A percentile compares a stretch with the other conserved stretches of the same genome.
Evolutionary conservation across 2,888 invertebrate genomes (phyloP).

Genomic region (Spisula subtruncata): DNA sequence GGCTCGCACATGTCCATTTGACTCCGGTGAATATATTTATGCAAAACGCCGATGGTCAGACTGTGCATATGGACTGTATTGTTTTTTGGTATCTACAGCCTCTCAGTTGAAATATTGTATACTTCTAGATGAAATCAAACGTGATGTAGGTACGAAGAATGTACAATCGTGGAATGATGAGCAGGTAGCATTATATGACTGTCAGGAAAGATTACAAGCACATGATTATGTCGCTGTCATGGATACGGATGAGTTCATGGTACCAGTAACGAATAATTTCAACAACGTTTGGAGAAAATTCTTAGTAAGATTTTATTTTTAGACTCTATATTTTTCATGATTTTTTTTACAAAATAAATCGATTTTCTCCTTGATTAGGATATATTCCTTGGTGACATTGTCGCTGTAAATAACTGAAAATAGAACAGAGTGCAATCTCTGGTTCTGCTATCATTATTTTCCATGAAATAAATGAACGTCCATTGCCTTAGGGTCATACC

Average conservation of each 20-base stretch:
- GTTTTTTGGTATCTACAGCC: too few relatives aligned
- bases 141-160: conserved; percentile 37
- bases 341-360: too few relatives aligned
- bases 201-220: conserved; percentile 23
- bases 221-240: conserved; percentile 39
- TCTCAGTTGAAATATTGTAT: too few relatives aligned
- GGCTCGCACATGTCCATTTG: too few relatives aligned
- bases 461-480: neutral
- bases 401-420: neutral
- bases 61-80: too few relatives aligned
- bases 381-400: neutral
- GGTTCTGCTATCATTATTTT: neutral
- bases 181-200: conserved; percentile 39
- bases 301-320: conserved; percentile 5
- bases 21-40: too few relatives aligned
- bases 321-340: too few relatives aligned
- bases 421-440: neutral
- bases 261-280: conserved; percentile 56
- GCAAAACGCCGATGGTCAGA: too few relatives aligned
- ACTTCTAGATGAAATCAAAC: neutral
- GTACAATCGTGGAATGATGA: conserved; percentile 47
- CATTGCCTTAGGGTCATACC: too few relatives aligned
- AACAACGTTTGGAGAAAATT: conserved; percentile 32
- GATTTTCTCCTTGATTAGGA: neutral
- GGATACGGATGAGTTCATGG: conserved; percentile 76